Evolutionary conservation across 2,797 vertebrate genomes (phyloP), one percentile per base, ranked within the genome.

Genomic region (Bradypodion ventrale): DNA sequence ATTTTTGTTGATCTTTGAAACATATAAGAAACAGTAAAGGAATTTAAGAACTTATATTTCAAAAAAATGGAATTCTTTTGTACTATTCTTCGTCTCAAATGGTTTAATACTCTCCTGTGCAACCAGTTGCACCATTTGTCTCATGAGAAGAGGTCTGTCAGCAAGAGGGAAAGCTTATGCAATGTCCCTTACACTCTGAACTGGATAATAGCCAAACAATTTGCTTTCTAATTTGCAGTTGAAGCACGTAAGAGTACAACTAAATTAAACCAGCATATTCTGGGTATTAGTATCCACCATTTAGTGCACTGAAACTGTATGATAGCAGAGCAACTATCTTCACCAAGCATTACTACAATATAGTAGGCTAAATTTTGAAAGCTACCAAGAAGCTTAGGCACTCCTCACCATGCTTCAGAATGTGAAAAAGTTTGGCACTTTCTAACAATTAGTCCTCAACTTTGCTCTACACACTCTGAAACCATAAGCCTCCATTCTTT

Each of bases 311-410:
- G 25, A 10, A 19, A 42, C 6, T 9, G 25, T 32, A 46, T 16
- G 35, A 72, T 32, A 29, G 68, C n/a, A 42, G 15, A 21, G 27
- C 35, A 46, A 66, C 21, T 42, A 37, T 44, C 35, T 23, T 60
- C 56, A 25, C 37, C 68, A 81, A 59, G 21, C 60, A 56, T 81
- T 62, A 73, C 65, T 75, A 49, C 60, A 63, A 25, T 56, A 44
- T 21, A 74, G 56, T 42, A 27, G 59, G 70, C 42, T 49, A 29
- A 49, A 49, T 74, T 63, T 62, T 74, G 62, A 82, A 82, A 82
- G 59, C 44, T 56, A 75, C 29, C n/a, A 42, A 63, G 63, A 74
- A 63, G 70, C 42, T 74, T 40, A 35, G 74, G 80, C 35, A 27
- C 40, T n/a, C 27, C 59, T 82, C 74, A 62, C 19, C 12, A n/a